Evolutionary conservation across 2,113 vertebrate species (phyloP).

Genomic region (Pluvialis apricaria): DNA sequence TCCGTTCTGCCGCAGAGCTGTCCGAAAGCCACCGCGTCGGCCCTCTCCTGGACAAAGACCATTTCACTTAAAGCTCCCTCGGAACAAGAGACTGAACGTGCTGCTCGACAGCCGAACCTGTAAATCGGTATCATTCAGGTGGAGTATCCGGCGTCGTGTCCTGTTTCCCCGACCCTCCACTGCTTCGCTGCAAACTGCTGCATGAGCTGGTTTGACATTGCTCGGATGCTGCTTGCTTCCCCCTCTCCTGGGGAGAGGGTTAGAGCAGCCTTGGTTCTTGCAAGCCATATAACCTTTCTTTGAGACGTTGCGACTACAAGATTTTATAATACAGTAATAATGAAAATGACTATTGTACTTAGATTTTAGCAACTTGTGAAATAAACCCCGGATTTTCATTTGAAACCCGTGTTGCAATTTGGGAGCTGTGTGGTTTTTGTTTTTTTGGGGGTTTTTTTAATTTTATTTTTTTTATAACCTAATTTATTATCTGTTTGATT

Average conservation of each 20-base stretch:
- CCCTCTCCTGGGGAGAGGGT: slow-evolving; percentile 45
- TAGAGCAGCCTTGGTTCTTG: slow-evolving; percentile 2
- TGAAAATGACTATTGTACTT: slow-evolving; percentile 18
- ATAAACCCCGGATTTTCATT: slow-evolving; percentile 53
- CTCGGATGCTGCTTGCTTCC: background rate
- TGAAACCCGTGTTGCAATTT: background rate
- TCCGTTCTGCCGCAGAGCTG: background rate
- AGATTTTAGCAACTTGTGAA: slow-evolving; percentile 51
- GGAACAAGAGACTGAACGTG: background rate
- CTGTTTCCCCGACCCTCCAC: background rate
- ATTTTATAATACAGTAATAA: background rate
- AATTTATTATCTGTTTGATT: background rate
- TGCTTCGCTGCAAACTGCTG: slow-evolving; percentile 9
- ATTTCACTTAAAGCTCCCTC: background rate
- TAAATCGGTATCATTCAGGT: background rate
- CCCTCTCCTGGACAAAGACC: background rate
- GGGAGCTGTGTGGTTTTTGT: background rate
- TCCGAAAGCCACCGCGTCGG: background rate
- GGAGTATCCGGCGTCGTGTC: background rate
- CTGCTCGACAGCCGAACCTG: background rate
- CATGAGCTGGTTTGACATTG: background rate
- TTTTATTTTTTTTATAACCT: background rate
- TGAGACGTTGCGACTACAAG: background rate
- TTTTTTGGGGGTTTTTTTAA: too few relatives aligned
- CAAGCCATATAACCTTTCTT: slow-evolving; percentile 50